Base-by-base conservation (phyloP, 2,797 vertebrate genomes). In the Xiphorhynchus erythropygius region DNA sequence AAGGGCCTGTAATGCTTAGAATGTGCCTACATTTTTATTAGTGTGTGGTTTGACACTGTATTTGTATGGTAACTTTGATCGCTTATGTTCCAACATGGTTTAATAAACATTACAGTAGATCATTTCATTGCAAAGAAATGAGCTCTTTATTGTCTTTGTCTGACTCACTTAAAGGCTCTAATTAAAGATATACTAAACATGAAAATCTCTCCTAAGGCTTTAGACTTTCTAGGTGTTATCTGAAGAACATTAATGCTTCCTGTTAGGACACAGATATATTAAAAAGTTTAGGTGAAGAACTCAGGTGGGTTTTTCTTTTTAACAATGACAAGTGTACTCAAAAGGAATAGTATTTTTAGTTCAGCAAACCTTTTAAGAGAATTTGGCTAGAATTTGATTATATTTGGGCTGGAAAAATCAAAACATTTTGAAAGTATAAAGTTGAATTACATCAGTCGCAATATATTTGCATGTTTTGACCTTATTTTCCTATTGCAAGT, bases 181-280 rank as follows among this genome's bases (percentile, higher is more conserved):
- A 94, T 92, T 92, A 94, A 95, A 60, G 64, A 90, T 52, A 68
- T 52, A 75, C 75, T 79, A 91, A 93, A 93, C 33, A 81, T 11
- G 22, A 77, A 87, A 41, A 82, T 65, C 18, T 85, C 67, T 93
- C 42, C 32, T 49, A 52, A 69, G 69, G 73, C 50, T 83, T 82
- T 59, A 33, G 57, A n/a, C 49, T 55, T 69, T 63, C 64, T 39
- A 55, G 32, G 53, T 62, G 53, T 70, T 60, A 68, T 53, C 18
- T 93, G 68, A 83, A 87, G 49, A 85, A 82, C 14, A 30, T 41
- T 42, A 59, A 79, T 59, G 62, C 55, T 81, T 94, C 67, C 23
- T 47, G 17, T 56, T 69, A 62, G 59, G 23, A 70, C 35, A 81
- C 39, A 81, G 68, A 70, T 57, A n/a, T 9, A 57, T 52, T 50